Conservation (phyloP, 2,797 vertebrate species). For the Trachops cirrhosus region DNA sequence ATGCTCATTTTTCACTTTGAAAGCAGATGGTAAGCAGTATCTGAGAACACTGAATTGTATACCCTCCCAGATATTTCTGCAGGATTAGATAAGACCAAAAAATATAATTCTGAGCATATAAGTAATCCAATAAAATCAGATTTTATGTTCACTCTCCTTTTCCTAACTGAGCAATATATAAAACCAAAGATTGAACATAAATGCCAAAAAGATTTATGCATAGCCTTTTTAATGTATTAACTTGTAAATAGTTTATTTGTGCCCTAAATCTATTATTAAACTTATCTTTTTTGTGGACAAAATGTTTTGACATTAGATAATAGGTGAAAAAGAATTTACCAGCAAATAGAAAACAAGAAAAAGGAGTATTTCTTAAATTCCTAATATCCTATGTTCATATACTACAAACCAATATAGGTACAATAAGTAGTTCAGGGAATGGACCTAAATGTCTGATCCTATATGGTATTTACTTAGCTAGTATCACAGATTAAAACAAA, state of each 20-base stretch:
- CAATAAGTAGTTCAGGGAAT: background rate
- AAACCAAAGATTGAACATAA: background rate
- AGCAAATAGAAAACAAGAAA: background rate
- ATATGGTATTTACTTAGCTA: background rate
- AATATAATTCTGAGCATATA: background rate
- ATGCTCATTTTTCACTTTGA: background rate
- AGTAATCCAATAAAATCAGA: conserved; percentile 23
- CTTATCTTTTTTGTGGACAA: background rate
- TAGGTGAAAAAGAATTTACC: background rate
- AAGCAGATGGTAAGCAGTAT: conserved; percentile 27
- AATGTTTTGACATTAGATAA: background rate
- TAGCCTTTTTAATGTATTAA: background rate
- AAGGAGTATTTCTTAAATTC: background rate
- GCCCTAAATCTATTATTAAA: background rate
- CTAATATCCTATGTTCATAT: background rate
- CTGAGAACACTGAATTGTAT: background rate
- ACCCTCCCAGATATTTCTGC: conserved; percentile 9
- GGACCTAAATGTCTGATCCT: background rate
- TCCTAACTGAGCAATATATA: background rate
- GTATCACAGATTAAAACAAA: background rate
- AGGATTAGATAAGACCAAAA: background rate
- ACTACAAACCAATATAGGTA: background rate
- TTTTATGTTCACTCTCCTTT: background rate
- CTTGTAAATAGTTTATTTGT: conserved; percentile 1
- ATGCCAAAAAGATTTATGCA: background rate